Evolutionary conservation across 2,113 vertebrate genomes (phyloP), one percentile per base, ranked within the genome.

Genomic region (Triplophysa siluroides): DNA sequence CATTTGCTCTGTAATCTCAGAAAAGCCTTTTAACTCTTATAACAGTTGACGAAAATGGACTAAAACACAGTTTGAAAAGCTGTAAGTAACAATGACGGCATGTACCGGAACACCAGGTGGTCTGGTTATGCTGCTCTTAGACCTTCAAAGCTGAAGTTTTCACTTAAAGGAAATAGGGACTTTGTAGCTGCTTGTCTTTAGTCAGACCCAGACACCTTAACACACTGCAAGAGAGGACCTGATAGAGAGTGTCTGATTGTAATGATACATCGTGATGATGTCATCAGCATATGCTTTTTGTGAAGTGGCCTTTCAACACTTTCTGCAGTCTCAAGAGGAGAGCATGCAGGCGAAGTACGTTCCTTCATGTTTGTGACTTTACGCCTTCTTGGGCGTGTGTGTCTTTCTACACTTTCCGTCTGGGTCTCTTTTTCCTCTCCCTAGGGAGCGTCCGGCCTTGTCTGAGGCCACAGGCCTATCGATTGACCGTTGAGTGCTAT

Each of bases 401-500:
- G 63, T 63, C 29, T 60, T 68, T 61, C 64, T 56, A 26, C 26
- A 24, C 33, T 62, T 19, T 75, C 72, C 43, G 38, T 61, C 71
- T 61, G 12, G 11, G 21, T 50, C 65, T 45, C 43, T 45, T 45
- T 45, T 12, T 45, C 43, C 19, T 58, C 50, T 66, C 78, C 73
- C 82, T 50, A 8, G 82, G 70, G 82, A 80, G 67, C 61, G 67
- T 29, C 62, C 68, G 79, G 62, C 70, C 69, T 56, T 74, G 68
- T 81, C 62, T 52, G 56, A 81, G 78, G 78, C 81, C 75, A 50
- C 52, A 18, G 78, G 61, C 63, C 68, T 81, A 83, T 85, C 52
- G 81, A 81, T 85, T 18, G 47, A 8, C 67, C 14, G 19, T 12
- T 76, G 78, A 83, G 72, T 77, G 74, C 75, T 80, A 73, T 85